Evolutionary conservation across 2,888 invertebrate genomes (phyloP).

Genomic region (Mermis nigrescens): DNA sequence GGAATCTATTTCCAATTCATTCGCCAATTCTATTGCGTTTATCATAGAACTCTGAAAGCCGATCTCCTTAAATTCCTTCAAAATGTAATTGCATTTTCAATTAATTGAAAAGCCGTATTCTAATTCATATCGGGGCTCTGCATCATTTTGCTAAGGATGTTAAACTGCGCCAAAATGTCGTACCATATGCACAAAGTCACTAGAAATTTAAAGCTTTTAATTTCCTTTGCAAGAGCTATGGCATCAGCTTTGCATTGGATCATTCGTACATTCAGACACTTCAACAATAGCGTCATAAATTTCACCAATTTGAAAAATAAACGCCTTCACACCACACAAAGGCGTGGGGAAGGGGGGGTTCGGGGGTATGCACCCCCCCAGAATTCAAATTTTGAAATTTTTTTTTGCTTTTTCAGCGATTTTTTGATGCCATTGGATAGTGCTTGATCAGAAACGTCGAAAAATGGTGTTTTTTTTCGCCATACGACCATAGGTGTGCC

Average conservation of each 20-base stretch:
- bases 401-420: too few species aligned
- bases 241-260: background rate
- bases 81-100: background rate
- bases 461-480: too few species aligned
- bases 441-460: too few species aligned
- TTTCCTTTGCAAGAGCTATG: background rate
- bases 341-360: too few species aligned
- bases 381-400: too few species aligned
- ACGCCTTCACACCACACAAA: background rate
- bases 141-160: conserved; percentile 1
- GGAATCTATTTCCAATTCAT: background rate
- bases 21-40: background rate
- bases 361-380: too few species aligned
- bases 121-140: background rate
- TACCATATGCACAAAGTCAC: background rate
- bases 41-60: too few species aligned
- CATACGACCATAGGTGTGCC: too few species aligned
- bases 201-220: background rate
- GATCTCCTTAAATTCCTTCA: background rate
- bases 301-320: background rate
- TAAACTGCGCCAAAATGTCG: background rate
- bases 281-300: background rate
- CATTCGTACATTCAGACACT: background rate
- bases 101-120: background rate
- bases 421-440: too few species aligned